Evolutionary conservation across 1,140 invertebrate genomes (phyloP).

Genomic region (Drosophila insularis): DNA sequence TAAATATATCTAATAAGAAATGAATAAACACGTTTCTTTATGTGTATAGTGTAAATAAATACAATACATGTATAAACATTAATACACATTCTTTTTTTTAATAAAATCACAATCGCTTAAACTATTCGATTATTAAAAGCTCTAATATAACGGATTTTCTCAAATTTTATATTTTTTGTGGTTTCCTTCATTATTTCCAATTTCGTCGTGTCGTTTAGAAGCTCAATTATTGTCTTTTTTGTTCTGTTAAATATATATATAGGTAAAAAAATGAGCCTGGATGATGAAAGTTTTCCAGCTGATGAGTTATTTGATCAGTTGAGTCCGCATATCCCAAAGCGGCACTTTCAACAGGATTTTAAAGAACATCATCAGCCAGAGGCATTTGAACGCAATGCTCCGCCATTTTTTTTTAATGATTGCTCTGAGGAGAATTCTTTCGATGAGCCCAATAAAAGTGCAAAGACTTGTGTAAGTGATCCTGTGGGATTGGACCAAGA

Average conservation of each 20-base stretch:
- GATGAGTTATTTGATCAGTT: conserved; percentile 59
- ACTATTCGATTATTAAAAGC: conserved; percentile 3
- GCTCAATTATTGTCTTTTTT: background rate
- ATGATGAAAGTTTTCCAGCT: conserved; percentile 60
- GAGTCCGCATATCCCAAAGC: background rate
- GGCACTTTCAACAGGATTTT: conserved; percentile 27
- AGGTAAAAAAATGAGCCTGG: conserved; percentile 27
- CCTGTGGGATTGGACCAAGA: conserved; percentile 40
- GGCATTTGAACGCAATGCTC: conserved; percentile 34
- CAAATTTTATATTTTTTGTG: background rate
- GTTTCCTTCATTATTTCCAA: background rate
- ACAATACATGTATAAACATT: too few species aligned
- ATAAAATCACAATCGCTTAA: background rate
- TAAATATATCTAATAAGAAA: too few species aligned
- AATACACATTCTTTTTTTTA: too few species aligned
- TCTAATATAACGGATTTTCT: background rate
- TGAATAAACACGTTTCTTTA: too few species aligned
- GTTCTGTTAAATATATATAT: conserved; percentile 15
- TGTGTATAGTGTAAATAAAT: too few species aligned
- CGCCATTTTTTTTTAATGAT: conserved; percentile 58
- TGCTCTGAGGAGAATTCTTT: conserved; percentile 40
- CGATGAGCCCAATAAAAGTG: conserved; percentile 46
- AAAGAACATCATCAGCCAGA: conserved; percentile 39
- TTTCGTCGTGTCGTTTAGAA: background rate
- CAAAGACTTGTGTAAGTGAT: conserved; percentile 63